These are phyloP conservation scores for Eupithecia tripunctaria DNA, from an alignment of 2,888 invertebrate species.

Conservation along the genomic window DNA sequence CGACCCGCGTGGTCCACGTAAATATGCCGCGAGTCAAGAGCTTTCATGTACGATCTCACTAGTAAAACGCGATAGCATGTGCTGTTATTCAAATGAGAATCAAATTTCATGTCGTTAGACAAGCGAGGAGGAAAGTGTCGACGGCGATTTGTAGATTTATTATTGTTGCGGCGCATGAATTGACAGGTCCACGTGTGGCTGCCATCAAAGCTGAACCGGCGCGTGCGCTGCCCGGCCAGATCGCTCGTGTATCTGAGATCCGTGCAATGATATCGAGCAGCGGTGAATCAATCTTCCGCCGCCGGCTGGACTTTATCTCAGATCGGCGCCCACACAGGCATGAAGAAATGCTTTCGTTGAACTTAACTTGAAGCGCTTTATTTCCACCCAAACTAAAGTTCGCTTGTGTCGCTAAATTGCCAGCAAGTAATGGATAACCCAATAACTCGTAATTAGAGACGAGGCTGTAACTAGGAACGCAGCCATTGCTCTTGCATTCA, in stretches of 20 bases:
- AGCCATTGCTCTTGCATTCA: constrained; percentile 62
- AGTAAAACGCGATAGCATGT: constrained; percentile 68
- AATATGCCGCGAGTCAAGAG: constrained; percentile 56
- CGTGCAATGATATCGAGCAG: constrained; percentile 68
- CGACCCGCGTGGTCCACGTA: constrained; percentile 66
- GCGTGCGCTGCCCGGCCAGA: constrained; percentile 65
- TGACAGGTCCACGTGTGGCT: constrained; percentile 63
- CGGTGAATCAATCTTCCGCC: constrained; percentile 80
- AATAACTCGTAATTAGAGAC: constrained; percentile 69
- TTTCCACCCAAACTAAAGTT: constrained; percentile 20
- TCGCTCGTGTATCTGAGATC: constrained; percentile 71
- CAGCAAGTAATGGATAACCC: constrained; percentile 51
- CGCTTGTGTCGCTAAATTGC: constrained; percentile 45
- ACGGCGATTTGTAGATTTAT: constrained; percentile 71
- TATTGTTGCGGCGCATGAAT: constrained; percentile 66
- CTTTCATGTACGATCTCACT: constrained; percentile 56
- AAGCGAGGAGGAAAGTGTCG: constrained; percentile 64
- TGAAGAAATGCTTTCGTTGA: constrained; percentile 61
- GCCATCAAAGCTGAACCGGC: constrained; percentile 53
- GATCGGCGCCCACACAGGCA: constrained; percentile 67
- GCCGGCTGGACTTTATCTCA: constrained; percentile 68
- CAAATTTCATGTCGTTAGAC: constrained; percentile 70
- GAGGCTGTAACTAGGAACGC: constrained; percentile 53
- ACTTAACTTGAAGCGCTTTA: constrained; percentile 55
- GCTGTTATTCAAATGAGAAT: constrained; percentile 71